A percentile compares a stretch with the other conserved stretches of the same genome.
Evolutionary conservation across 2,113 vertebrate genomes (phyloP).

Genomic region (Synchiropus splendidus): DNA sequence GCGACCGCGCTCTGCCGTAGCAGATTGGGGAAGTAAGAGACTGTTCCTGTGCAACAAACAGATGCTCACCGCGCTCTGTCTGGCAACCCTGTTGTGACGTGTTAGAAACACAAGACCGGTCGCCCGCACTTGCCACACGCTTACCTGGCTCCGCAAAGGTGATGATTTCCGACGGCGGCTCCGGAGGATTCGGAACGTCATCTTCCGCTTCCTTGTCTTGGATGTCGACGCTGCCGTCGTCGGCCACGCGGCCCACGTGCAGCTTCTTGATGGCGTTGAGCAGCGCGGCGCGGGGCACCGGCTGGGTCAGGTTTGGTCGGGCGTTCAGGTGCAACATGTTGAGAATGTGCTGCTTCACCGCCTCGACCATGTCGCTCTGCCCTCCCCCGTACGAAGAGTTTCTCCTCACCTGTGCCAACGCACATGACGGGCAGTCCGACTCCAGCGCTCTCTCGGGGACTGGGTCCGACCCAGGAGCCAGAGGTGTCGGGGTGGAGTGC

Average conservation of each 20-base stretch:
- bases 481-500: conserved; percentile 41
- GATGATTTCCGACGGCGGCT: conserved; percentile 89
- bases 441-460: conserved; percentile 49
- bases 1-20: neutral
- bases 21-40: neutral
- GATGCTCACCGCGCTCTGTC: no score
- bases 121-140: conserved; percentile 7
- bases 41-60: neutral
- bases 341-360: conserved; percentile 93
- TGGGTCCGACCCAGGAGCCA: neutral
- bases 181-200: conserved; percentile 64
- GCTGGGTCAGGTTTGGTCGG: conserved; percentile 87
- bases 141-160: conserved; percentile 81
- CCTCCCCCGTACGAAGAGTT: conserved; percentile 62
- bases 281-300: conserved; percentile 86
- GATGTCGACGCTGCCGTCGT: conserved; percentile 88
- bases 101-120: neutral
- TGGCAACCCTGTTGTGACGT: no score
- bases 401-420: conserved; percentile 71
- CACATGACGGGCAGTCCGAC: conserved; percentile 79
- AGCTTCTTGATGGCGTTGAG: conserved; percentile 92
- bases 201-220: conserved; percentile 71
- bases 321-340: conserved; percentile 91
- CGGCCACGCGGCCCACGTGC: conserved; percentile 83
- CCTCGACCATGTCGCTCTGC: conserved; percentile 88